These are phyloP conservation scores for Esperia sulphurella DNA, from an alignment of 2,888 invertebrate species.

Conservation along the genomic window DNA sequence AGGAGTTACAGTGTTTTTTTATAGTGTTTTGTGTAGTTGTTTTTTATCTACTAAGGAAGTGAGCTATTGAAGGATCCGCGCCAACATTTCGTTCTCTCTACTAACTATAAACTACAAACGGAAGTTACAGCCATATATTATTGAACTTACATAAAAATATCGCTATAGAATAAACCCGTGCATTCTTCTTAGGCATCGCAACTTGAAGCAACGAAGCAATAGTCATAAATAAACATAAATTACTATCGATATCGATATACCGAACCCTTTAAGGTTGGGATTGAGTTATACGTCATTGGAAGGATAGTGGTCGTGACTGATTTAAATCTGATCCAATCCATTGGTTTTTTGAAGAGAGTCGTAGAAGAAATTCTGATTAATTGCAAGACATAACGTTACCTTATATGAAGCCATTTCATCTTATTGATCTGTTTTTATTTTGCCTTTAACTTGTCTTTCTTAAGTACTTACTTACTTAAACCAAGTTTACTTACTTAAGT, in stretches of 20 bases:
- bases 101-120: background rate
- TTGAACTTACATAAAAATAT: slow-evolving; percentile 8
- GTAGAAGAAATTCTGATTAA: slow-evolving; percentile 41
- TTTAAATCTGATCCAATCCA: slow-evolving; percentile 53
- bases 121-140: slow-evolving; percentile 12
- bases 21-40: too few species aligned
- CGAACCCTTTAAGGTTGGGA: slow-evolving; percentile 40
- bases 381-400: too few species aligned
- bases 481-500: too few species aligned
- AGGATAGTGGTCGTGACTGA: slow-evolving; percentile 43
- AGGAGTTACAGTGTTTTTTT: too few species aligned
- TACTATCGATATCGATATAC: slow-evolving; percentile 32
- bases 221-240: slow-evolving; percentile 49
- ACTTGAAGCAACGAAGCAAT: slow-evolving; percentile 13
- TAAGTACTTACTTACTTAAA: too few species aligned
- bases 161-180: slow-evolving; percentile 11
- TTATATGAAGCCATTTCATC: too few species aligned
- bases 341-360: slow-evolving; percentile 44
- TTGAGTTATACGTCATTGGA: slow-evolving; percentile 61
- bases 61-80: too few species aligned
- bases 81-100: too few species aligned
- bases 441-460: too few species aligned
- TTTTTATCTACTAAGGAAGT: too few species aligned
- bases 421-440: background rate
- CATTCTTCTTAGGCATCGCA: slow-evolving; percentile 9